Conservation (phyloP, 2,797 vertebrate species). For the Myotis pilosus region DNA sequence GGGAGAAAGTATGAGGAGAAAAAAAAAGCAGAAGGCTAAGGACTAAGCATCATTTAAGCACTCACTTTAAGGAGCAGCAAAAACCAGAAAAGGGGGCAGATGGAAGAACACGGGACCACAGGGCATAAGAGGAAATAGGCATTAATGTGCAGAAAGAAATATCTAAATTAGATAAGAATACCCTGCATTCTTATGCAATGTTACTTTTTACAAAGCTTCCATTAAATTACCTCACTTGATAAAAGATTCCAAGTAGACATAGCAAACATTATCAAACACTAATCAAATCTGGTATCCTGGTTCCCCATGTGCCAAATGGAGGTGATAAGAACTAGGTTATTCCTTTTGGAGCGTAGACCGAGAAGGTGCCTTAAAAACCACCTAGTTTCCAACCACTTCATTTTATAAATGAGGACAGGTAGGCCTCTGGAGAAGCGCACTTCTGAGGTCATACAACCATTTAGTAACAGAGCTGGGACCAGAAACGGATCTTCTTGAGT, state of each 20-base stretch:
- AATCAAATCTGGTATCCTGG: neutral
- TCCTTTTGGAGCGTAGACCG: neutral
- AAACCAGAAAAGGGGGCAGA: neutral
- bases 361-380: constrained; percentile 1
- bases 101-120: neutral
- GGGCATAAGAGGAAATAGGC: neutral
- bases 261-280: neutral
- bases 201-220: neutral
- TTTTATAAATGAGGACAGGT: neutral
- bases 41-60: neutral
- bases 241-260: neutral
- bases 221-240: neutral
- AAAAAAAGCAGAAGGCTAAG: neutral
- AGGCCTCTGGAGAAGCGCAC: neutral
- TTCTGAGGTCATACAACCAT: neutral
- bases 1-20: neutral
- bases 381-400: neutral
- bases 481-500: neutral
- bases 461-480: neutral
- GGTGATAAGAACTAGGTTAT: neutral
- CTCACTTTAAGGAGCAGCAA: neutral
- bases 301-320: neutral
- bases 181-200: neutral
- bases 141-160: neutral
- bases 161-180: neutral